A percentile compares a stretch with the other conserved stretches of the same genome.
phyloP scores from a whole-genome alignment of 2,113 vertebrate genomes.

The Ceuthmochares aereus region DNA sequence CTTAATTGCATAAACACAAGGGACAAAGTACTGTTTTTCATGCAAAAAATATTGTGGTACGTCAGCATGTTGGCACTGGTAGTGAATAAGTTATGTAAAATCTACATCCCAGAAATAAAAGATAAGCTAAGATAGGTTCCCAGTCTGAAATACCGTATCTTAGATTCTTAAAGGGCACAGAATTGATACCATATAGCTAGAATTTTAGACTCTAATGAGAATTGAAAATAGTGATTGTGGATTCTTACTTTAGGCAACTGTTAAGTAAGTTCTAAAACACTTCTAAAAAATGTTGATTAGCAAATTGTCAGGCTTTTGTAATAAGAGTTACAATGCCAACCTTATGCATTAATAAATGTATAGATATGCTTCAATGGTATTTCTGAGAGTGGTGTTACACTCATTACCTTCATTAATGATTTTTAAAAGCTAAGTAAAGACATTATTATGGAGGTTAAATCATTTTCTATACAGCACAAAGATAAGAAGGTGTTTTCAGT shows the following conservation, averaged over 20 bases:
- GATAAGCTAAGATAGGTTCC: not conserved
- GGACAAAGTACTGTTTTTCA: not conserved
- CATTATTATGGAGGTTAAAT: not conserved
- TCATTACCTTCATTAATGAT: not conserved
- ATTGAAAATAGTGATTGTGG: not conserved
- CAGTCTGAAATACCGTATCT: not conserved
- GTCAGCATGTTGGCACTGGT: not conserved
- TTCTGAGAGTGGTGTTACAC: not conserved
- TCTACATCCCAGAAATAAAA: not conserved
- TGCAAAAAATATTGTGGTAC: not conserved
- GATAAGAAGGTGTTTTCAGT: not conserved
- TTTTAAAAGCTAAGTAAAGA: not conserved
- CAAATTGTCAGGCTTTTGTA: not conserved
- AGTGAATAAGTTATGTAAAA: not conserved
- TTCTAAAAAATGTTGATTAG: not conserved
- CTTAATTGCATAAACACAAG: not conserved
- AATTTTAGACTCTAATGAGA: not conserved
- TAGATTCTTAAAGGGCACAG: not conserved
- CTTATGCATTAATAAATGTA: not conserved
- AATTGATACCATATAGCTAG: not conserved
- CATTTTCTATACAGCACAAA: not conserved
- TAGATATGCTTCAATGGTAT: not conserved
- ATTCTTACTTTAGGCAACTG: not conserved
- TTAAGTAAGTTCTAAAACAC: not conserved
- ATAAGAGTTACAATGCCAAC: not conserved